phyloP scores from a whole-genome alignment of 2,797 vertebrate species.

The Smutsia gigantea region DNA sequence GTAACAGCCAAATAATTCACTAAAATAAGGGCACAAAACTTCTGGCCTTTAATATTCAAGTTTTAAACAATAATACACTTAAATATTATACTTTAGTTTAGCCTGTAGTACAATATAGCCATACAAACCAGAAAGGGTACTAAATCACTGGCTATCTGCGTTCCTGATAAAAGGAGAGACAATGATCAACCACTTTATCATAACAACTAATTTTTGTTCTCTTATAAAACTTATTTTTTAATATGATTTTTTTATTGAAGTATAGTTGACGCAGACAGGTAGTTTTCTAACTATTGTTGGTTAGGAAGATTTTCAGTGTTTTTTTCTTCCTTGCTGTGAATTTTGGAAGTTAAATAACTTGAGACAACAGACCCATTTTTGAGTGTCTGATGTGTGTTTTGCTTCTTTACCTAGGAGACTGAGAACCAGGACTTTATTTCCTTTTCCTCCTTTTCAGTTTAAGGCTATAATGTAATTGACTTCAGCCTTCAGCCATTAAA shows the following conservation, averaged over 20 bases:
- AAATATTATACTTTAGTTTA: conserved; percentile 4
- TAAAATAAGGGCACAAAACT: conserved; percentile 50
- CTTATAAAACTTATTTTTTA: too few species aligned
- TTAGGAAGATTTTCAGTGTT: background rate
- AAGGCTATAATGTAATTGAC: background rate
- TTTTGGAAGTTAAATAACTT: background rate
- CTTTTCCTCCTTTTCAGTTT: background rate
- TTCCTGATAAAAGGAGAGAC: background rate
- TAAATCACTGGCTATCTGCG: conserved; percentile 10
- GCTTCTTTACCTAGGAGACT: background rate
- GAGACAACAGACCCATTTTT: background rate
- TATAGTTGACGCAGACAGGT: background rate
- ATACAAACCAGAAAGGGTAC: background rate
- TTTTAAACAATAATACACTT: conserved; percentile 41
- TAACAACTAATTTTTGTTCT: background rate
- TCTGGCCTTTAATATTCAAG: conserved; percentile 44
- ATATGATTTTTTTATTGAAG: too few species aligned
- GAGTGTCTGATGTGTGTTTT: background rate
- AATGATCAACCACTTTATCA: background rate
- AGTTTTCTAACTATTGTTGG: background rate
- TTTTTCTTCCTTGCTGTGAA: background rate
- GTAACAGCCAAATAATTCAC: conserved; percentile 33
- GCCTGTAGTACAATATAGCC: background rate
- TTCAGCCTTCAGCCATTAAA: background rate
- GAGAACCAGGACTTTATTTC: background rate